phyloP scores from a whole-genome alignment of 2,797 vertebrate species.

The Sarcoramphus papa region DNA sequence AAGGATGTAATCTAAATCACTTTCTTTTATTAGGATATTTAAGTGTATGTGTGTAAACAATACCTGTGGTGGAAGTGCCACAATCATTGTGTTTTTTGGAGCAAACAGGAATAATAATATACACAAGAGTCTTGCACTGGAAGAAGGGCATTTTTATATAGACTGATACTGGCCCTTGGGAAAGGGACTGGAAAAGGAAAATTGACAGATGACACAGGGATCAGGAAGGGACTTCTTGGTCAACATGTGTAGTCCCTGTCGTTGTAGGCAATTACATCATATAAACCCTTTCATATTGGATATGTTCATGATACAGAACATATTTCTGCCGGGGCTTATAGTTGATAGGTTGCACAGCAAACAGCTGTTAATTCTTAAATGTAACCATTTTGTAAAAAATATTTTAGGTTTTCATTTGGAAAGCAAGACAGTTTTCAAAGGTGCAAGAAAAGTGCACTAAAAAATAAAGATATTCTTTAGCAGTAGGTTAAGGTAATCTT shows the following conservation, averaged over 20 bases:
- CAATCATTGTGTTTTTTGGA: background rate
- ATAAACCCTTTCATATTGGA: background rate
- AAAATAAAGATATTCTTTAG: background rate
- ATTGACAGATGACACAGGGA: background rate
- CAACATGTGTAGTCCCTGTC: background rate
- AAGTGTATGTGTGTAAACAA: background rate
- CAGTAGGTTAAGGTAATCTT: background rate
- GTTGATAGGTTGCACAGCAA: background rate
- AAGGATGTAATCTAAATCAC: background rate
- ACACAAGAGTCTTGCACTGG: background rate
- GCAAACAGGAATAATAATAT: background rate
- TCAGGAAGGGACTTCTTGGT: background rate
- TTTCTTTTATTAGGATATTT: background rate
- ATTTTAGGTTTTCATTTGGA: background rate
- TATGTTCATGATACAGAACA: background rate
- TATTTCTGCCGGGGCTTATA: background rate
- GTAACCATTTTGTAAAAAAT: background rate
- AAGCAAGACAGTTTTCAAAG: background rate
- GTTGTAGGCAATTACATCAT: background rate
- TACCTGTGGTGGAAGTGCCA: background rate
- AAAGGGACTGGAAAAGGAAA: background rate
- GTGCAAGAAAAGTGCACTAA: background rate
- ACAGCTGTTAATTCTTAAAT: background rate
- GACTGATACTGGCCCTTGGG: background rate
- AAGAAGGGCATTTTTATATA: background rate